These are phyloP conservation scores for Trogon melanurus DNA, from an alignment of 2,113 vertebrate genomes.

Conservation along the genomic window DNA sequence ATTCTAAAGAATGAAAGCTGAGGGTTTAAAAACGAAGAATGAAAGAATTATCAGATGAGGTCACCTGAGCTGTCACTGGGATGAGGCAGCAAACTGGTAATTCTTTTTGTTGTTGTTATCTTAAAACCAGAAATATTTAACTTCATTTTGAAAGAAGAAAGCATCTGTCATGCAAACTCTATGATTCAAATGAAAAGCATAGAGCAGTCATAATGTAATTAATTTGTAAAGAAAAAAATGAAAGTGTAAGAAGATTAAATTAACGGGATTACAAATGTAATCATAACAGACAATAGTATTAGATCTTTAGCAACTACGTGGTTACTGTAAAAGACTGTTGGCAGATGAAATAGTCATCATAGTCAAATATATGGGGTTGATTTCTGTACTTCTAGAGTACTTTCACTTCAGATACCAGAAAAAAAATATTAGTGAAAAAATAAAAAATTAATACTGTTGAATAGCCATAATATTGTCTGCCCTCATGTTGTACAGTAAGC, in stretches of 20 bases:
- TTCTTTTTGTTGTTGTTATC: neutral
- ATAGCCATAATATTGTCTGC: neutral
- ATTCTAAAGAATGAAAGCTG: neutral
- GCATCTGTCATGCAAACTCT: neutral
- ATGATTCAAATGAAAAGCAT: constrained; percentile 1
- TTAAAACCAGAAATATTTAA: neutral
- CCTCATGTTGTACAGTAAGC: neutral
- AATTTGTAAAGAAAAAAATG: constrained; percentile 33
- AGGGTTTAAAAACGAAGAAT: neutral
- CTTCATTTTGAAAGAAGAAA: neutral
- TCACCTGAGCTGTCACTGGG: neutral
- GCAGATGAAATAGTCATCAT: neutral
- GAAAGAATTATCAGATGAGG: neutral
- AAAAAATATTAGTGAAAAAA: neutral
- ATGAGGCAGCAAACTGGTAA: neutral
- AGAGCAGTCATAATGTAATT: constrained; percentile 19
- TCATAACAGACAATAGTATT: constrained; percentile 29
- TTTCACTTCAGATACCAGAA: neutral
- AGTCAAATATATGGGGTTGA: neutral
- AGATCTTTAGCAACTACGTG: neutral
- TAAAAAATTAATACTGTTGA: neutral
- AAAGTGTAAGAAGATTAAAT: constrained; percentile 53
- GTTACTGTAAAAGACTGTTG: neutral
- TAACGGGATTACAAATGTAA: constrained; percentile 48
- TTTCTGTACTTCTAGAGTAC: neutral